These are phyloP conservation scores for Bufo bufo DNA, from an alignment of 2,113 vertebrate genomes.

Conservation along the genomic window DNA sequence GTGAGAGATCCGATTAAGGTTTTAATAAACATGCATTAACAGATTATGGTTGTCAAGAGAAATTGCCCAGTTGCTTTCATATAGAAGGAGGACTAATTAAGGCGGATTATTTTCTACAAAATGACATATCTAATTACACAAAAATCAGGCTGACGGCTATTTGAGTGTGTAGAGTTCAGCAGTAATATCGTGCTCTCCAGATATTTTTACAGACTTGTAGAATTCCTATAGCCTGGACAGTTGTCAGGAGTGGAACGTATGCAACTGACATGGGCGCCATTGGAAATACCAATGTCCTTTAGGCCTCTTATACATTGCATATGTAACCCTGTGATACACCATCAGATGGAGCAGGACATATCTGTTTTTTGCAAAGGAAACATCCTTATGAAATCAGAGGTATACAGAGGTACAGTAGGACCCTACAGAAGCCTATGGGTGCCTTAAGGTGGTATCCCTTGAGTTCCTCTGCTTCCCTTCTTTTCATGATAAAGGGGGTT, in stretches of 20 bases:
- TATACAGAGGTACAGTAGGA: neutral
- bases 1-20: slow-evolving; percentile 33
- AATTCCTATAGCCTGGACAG: neutral
- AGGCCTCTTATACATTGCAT: neutral
- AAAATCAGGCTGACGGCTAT: neutral
- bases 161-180: neutral
- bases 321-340: neutral
- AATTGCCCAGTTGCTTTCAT: slow-evolving; percentile 26
- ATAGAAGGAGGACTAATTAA: slow-evolving; percentile 34
- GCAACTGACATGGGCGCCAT: neutral
- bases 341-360: neutral
- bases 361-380: neutral
- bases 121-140: slow-evolving; percentile 37
- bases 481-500: no score
- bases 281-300: neutral
- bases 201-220: neutral
- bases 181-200: neutral
- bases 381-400: neutral
- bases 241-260: neutral
- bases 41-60: slow-evolving; percentile 30
- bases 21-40: slow-evolving; percentile 37
- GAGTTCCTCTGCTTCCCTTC: no score
- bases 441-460: no score
- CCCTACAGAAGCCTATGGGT: no score
- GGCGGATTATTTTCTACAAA: slow-evolving; percentile 31